Evolutionary conservation across 2,113 vertebrate genomes (phyloP).

Genomic region (Xiphorhynchus elegans): DNA sequence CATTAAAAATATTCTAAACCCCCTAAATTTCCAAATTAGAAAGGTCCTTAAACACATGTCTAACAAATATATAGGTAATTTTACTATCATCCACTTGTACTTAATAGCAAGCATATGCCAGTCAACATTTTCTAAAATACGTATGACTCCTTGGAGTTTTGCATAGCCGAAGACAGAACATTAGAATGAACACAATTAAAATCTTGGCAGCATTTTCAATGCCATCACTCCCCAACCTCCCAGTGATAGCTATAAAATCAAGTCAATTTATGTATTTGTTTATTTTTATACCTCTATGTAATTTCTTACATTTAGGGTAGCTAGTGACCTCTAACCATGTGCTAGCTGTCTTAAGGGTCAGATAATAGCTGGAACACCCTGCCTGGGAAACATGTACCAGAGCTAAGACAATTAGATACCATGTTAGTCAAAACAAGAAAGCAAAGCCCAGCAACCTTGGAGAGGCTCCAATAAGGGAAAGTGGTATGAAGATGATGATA

Average conservation of each 20-base stretch:
- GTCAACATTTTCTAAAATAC: neutral
- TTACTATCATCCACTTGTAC: neutral
- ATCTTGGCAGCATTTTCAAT: neutral
- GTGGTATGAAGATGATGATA: too few species aligned
- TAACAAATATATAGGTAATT: neutral
- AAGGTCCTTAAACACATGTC: neutral
- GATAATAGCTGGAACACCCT: too few species aligned
- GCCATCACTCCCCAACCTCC: neutral
- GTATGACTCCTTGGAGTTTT: neutral
- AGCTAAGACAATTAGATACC: too few species aligned
- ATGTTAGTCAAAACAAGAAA: too few species aligned
- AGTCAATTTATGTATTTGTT: neutral
- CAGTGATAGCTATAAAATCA: neutral
- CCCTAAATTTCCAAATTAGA: neutral
- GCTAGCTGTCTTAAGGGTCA: too few species aligned
- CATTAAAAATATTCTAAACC: neutral
- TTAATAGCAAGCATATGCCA: neutral
- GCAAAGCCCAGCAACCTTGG: too few species aligned
- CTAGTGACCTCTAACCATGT: too few species aligned
- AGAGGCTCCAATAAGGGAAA: too few species aligned
- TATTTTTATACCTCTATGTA: too few species aligned
- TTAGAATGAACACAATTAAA: constrained; percentile 9
- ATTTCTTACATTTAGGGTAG: too few species aligned
- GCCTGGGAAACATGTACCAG: too few species aligned
- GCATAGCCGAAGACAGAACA: neutral